phyloP scores from a whole-genome alignment of 2,888 invertebrate genomes.

The Athalia cordata region DNA sequence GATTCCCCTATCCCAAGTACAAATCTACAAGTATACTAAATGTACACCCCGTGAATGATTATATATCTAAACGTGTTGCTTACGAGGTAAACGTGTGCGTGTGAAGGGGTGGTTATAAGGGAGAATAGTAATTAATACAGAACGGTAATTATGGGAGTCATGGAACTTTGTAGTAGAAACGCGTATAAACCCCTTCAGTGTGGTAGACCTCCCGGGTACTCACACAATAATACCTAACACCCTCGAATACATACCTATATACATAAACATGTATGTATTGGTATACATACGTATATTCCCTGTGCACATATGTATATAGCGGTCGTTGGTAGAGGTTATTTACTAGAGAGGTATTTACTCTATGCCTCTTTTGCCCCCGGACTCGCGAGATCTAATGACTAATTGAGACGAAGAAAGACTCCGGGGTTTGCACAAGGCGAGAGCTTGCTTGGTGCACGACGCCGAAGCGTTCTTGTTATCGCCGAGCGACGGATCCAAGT shows the following conservation, averaged over 20 bases:
- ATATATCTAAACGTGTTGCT: slow-evolving; percentile 10
- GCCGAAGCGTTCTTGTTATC: slow-evolving; percentile 42
- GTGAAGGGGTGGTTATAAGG: not conserved
- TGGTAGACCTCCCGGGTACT: too few species aligned
- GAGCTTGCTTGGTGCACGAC: slow-evolving; percentile 27
- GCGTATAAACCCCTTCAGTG: not conserved
- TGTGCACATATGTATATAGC: not conserved
- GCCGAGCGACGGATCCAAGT: slow-evolving; percentile 41
- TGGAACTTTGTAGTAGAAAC: slow-evolving; percentile 27
- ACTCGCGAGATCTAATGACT: slow-evolving; percentile 59
- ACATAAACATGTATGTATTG: not conserved
- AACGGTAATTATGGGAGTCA: slow-evolving; percentile 42
- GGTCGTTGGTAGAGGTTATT: slow-evolving; percentile 1
- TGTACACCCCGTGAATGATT: not conserved
- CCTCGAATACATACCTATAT: not conserved
- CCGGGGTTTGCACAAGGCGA: not conserved
- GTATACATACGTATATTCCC: not conserved
- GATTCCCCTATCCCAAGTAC: too few species aligned
- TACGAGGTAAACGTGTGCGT: not conserved
- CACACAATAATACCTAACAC: too few species aligned
- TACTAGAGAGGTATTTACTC: slow-evolving; percentile 41
- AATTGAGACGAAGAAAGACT: slow-evolving; percentile 61
- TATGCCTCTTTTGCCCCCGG: slow-evolving; percentile 22
- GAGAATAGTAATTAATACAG: slow-evolving; percentile 43
- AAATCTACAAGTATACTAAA: too few species aligned